A percentile compares a stretch with the other conserved stretches of the same genome.
phyloP scores from a whole-genome alignment of 1,140 invertebrate species.

The Homarus americanus region DNA sequence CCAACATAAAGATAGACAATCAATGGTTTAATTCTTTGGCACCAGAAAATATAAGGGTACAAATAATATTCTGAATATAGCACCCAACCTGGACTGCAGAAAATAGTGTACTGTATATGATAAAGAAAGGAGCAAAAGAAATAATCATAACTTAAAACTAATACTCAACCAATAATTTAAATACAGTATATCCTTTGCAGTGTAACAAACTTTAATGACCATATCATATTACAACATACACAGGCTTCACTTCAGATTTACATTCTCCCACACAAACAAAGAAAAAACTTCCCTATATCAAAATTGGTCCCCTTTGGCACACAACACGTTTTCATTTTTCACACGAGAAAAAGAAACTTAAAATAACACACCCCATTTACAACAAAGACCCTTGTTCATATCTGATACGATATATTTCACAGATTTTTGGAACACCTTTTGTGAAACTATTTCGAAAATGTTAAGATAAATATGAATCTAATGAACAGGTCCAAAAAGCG shows the following conservation, averaged over 20 bases:
- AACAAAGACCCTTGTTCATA: not conserved
- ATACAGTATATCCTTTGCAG: not conserved
- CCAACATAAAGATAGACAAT: no score
- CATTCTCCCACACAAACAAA: not conserved
- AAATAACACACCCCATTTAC: no score
- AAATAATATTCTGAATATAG: not conserved
- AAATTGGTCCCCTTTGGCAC: slow-evolving; percentile 16
- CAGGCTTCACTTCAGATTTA: not conserved
- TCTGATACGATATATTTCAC: not conserved
- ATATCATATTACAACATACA: not conserved
- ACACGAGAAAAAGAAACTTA: not conserved
- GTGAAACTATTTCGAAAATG: not conserved
- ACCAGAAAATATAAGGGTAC: not conserved
- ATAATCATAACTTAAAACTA: not conserved
- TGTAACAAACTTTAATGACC: not conserved
- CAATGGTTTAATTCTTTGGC: not conserved
- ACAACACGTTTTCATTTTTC: not conserved
- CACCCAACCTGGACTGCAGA: not conserved
- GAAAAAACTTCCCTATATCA: not conserved
- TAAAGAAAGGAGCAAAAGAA: not conserved
- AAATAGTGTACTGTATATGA: not conserved
- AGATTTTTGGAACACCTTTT: not conserved
- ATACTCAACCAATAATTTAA: not conserved
- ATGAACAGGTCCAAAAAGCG: no score
- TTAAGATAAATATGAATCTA: not conserved